These are phyloP conservation scores for Champsocephalus esox DNA, from an alignment of 2,797 vertebrate species.

Conservation along the genomic window DNA sequence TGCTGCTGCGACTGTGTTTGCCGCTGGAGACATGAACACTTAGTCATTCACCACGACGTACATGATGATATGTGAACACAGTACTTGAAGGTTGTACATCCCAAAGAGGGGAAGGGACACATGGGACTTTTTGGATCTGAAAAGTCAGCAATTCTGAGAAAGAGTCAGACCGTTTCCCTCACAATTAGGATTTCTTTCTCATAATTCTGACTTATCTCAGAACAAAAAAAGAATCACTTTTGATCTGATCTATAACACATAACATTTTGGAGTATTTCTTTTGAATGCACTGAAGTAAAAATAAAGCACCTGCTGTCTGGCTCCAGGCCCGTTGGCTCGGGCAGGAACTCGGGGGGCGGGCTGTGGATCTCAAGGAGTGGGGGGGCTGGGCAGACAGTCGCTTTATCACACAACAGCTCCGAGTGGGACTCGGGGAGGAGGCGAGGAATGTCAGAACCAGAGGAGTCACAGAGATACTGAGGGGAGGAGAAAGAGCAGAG, in stretches of 20 bases:
- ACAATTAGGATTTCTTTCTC: too few species aligned
- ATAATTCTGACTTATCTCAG: too few species aligned
- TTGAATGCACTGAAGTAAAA: neutral
- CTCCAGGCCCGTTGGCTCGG: constrained; percentile 11
- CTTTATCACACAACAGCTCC: constrained; percentile 58
- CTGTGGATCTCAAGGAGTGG: constrained; percentile 39
- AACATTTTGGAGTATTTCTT: neutral
- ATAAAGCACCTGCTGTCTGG: constrained; percentile 48
- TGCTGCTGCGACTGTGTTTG: constrained; percentile 70
- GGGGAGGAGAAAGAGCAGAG: neutral
- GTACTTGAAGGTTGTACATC: neutral
- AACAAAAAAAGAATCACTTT: too few species aligned
- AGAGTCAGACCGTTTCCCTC: too few species aligned
- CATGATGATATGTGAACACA: neutral
- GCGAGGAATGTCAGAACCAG: constrained; percentile 50
- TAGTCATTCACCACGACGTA: neutral
- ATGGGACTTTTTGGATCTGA: too few species aligned
- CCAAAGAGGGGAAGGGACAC: too few species aligned
- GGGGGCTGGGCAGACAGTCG: constrained; percentile 48
- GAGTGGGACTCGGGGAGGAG: constrained; percentile 66
- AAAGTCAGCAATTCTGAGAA: too few species aligned
- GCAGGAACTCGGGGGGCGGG: constrained; percentile 8
- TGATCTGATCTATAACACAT: too few species aligned
- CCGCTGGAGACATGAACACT: constrained; percentile 14
- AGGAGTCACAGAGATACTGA: constrained; percentile 60